These are phyloP conservation scores for Caranx ignobilis DNA, from an alignment of 2,113 vertebrate species.

Conservation along the genomic window DNA sequence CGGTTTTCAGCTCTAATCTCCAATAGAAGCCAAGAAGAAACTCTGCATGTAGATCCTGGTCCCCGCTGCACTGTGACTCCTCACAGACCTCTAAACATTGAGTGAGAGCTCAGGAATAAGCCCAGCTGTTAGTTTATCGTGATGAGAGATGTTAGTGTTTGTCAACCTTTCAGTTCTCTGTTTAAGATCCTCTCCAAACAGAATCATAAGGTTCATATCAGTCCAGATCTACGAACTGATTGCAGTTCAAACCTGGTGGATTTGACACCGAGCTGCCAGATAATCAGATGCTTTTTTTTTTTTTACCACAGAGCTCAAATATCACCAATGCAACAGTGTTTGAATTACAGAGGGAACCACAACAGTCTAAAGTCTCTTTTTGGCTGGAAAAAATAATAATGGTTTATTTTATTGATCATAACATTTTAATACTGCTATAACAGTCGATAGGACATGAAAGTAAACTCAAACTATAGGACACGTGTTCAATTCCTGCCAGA, in stretches of 20 bases:
- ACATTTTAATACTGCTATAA: neutral
- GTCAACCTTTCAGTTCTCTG: conserved; percentile 42
- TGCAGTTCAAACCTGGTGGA: no score
- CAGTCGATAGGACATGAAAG: neutral
- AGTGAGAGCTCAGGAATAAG: neutral
- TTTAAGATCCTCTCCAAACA: neutral
- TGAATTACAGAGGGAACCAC: no score
- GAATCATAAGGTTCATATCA: neutral
- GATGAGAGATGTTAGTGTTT: conserved; percentile 22
- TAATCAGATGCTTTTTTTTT: no score
- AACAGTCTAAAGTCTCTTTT: neutral
- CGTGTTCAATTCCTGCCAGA: neutral
- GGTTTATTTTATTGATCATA: neutral
- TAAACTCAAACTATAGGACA: neutral
- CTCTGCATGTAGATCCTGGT: neutral
- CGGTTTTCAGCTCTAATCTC: neutral
- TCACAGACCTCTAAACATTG: neutral
- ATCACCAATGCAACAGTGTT: no score
- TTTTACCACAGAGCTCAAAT: no score
- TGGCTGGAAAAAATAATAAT: neutral
- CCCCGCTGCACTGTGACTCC: neutral
- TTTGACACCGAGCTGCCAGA: no score
- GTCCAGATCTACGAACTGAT: neutral
- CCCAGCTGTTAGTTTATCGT: conserved; percentile 36
- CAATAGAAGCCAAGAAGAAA: neutral